These are phyloP conservation scores for Rhodinocichla rosea DNA, from an alignment of 2,113 vertebrate species.

Conservation along the genomic window DNA sequence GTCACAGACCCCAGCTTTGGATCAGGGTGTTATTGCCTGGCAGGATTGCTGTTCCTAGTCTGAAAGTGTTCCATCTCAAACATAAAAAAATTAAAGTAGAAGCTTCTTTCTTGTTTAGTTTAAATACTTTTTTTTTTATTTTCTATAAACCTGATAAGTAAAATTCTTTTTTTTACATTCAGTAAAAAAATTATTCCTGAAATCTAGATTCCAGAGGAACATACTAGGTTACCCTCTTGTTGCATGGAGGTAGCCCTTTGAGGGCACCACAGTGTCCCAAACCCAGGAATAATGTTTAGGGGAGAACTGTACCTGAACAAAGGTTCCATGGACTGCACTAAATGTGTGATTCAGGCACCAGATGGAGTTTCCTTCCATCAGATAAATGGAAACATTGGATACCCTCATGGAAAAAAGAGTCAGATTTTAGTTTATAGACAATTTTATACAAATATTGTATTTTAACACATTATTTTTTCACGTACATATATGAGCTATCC, in stretches of 20 bases:
- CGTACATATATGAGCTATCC: background rate
- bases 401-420: background rate
- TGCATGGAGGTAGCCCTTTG: background rate
- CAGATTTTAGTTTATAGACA: background rate
- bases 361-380: background rate
- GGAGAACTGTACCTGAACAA: background rate
- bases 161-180: background rate
- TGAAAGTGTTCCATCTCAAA: background rate
- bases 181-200: background rate
- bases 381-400: background rate
- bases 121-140: background rate
- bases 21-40: background rate
- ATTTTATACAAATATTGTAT: background rate
- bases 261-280: background rate
- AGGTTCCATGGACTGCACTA: background rate
- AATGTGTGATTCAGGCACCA: background rate
- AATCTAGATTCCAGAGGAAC: background rate
- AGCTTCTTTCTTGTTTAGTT: background rate
- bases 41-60: background rate
- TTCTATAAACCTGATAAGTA: background rate
- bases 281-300: background rate
- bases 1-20: background rate
- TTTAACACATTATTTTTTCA: background rate
- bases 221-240: background rate
- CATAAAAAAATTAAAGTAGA: background rate